Evolutionary conservation across 2,888 invertebrate genomes (phyloP), one percentile per base, ranked within the genome.

Genomic region (Caenorhabditis sp.): DNA sequence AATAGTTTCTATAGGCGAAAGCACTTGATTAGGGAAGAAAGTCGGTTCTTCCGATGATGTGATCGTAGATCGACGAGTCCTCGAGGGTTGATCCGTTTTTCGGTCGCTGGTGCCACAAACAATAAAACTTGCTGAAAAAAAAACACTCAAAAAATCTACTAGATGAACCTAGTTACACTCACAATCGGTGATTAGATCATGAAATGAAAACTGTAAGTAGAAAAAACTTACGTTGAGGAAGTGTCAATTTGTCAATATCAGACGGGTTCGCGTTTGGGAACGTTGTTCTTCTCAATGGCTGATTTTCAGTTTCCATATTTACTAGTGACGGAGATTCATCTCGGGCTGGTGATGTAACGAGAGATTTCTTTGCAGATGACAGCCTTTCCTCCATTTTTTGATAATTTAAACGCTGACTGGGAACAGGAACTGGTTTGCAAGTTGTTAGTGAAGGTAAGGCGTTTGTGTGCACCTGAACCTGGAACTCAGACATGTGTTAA

Each of bases 351-450:
- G 82, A 61, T 13, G 74, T 32, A 24, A 40, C 61, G 15, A 68
- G 18, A 47, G 61, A 60, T 51, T 53, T 70, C 35, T 51, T 50
- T 18, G 72, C 50, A 1, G 70, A 51, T 15, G 55, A 53, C n/a
- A 68, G 70, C n/a, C 88, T 72, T 61, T 89, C 88, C 56, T 91
- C 92, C 87, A 91, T 90, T 56, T 88, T 88, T 8, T 88, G 85
- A 72, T 84, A 91, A 40, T 87, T 88, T 15, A 85, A 51, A 22
- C 89, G 81, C 70, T 91, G 92, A 51, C 88, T 88, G 13, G 92
- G 92, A 28, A 92, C 92, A 2, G 92, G 92, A 0, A 91, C 89
- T 0, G 91, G 88, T 24, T 89, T 85, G 28, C 85, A 83, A 44
- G 84, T 82, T 18, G 68, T 71, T 51, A 77, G 58, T 47, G 72